Conservation (phyloP, 2,113 vertebrate genomes). For the Platichthys stellatus region DNA sequence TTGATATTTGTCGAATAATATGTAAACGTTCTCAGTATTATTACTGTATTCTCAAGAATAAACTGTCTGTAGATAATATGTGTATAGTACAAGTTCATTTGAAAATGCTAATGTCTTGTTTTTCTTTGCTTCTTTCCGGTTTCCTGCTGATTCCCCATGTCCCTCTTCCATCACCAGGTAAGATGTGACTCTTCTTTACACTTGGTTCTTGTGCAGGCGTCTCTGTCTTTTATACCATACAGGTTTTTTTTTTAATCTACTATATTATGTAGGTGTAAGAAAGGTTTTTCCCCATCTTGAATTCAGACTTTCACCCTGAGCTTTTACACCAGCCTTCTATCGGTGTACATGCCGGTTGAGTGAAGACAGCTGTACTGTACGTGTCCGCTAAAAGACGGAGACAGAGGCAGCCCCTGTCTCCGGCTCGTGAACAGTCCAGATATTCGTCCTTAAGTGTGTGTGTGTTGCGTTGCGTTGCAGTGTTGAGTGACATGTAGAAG, state of each 20-base stretch:
- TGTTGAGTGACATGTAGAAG: neutral
- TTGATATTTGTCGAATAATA: too few relatives aligned
- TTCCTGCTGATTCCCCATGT: neutral
- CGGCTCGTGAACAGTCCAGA: conserved; percentile 1
- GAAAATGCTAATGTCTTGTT: neutral
- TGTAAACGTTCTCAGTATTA: too few relatives aligned
- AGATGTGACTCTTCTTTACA: conserved; percentile 7
- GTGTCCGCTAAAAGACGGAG: neutral
- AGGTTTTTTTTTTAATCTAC: neutral
- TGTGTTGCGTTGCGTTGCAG: neutral
- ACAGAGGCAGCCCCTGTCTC: conserved; percentile 25
- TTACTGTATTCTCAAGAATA: too few relatives aligned
- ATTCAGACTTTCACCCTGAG: conserved; percentile 17
- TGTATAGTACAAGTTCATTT: neutral
- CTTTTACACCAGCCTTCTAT: conserved; percentile 34
- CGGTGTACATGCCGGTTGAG: conserved; percentile 38
- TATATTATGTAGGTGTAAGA: conserved; percentile 17
- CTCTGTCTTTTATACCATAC: neutral
- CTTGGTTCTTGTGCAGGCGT: neutral
- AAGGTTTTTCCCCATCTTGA: neutral
- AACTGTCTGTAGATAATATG: neutral
- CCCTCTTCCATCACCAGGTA: conserved; percentile 40
- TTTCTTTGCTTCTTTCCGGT: neutral
- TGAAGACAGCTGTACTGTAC: conserved; percentile 51
- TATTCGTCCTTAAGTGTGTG: neutral